Evolutionary conservation across 2,113 vertebrate species (phyloP), one percentile per base, ranked within the genome.

Genomic region (Sitta europaea): DNA sequence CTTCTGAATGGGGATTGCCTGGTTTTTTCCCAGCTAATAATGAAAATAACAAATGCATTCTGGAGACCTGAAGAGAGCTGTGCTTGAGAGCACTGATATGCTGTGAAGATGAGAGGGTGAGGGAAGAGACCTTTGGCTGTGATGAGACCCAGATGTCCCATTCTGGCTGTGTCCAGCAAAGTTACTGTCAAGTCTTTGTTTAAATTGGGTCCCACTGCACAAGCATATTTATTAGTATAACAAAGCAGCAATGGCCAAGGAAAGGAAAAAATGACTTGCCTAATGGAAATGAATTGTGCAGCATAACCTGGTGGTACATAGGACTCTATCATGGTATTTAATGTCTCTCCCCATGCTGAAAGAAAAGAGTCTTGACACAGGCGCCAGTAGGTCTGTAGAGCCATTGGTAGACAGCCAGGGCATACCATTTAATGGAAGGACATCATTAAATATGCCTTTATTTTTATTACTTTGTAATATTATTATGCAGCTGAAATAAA

Each of bases 391-490:
- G 95, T 96, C 94, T 97, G 94, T 94, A 36, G 31, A 94, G 59
- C 68, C 92, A 94, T 91, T 95, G 95, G 92, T 94, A 96, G 86
- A 80, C 76, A 96, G 94, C 95, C 94, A 94, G 94, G 72, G 79
- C 88, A 94, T 86, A 97, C 83, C 83, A 93, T 96, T 93, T 95
- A 95, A 94, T 94, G 61, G 92, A 92, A 88, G 92, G 86, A 94
- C 95, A 97, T 95, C 72, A 91, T 94, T 95, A 95, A 96, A 94
- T 92, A 94, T 89, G 92, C 86, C 83, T 94, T 92, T 90, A 90
- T 94, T 94, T 95, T 96, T 93, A 95, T 94, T 92, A 86, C 92
- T 95, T 94, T 61, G 86, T 86, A 94, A 94, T 96, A 97, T 95
- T 94, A 88, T 94, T 92, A 86, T 91, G 92, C 68, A 91, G 91